Conservation (phyloP, 2,113 vertebrate species). For the Diglossa brunneiventris region DNA sequence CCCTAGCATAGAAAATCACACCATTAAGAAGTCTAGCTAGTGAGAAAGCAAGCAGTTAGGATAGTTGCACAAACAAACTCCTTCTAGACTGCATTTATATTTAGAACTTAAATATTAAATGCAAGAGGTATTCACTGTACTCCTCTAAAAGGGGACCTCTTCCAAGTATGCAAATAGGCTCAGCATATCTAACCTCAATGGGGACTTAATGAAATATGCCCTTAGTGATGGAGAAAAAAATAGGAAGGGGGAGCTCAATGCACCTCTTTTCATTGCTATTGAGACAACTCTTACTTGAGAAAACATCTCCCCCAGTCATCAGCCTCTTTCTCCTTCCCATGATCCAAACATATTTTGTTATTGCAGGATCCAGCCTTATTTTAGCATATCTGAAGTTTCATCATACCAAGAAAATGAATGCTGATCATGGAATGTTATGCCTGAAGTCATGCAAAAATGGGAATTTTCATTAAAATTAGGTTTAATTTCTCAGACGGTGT, state of each 20-base stretch:
- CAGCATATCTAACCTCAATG: neutral
- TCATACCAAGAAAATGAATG: neutral
- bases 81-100: slow-evolving; percentile 38
- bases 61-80: neutral
- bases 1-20: neutral
- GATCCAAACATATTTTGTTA: neutral
- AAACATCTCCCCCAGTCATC: neutral
- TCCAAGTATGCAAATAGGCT: slow-evolving; percentile 51
- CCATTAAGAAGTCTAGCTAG: slow-evolving; percentile 22
- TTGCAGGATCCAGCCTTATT: neutral
- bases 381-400: neutral
- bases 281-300: neutral
- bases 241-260: neutral
- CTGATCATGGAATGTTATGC: neutral
- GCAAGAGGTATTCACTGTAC: slow-evolving; percentile 27
- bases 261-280: neutral
- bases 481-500: neutral
- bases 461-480: neutral
- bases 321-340: neutral
- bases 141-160: slow-evolving; percentile 13
- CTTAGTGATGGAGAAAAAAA: neutral
- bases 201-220: slow-evolving; percentile 28
- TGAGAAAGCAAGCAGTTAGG: neutral
- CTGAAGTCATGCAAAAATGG: neutral
- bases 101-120: slow-evolving; percentile 47